A percentile compares a stretch with the other conserved stretches of the same genome.
phyloP scores from a whole-genome alignment of 2,113 vertebrate species.

The Oreotrochilus melanogaster region DNA sequence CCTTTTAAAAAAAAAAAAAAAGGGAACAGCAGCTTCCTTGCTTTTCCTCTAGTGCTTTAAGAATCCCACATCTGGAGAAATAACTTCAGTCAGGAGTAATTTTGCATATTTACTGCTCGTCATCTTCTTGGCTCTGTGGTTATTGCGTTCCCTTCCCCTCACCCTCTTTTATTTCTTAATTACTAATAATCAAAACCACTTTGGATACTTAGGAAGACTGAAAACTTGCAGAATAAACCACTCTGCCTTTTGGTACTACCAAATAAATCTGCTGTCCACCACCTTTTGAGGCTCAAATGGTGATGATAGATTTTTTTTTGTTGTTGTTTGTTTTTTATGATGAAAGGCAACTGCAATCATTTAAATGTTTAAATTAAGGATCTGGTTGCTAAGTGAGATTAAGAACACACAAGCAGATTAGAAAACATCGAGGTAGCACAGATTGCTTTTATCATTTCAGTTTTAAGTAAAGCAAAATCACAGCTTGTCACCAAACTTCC shows the following conservation, averaged over 20 bases:
- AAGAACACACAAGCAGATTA: conserved; percentile 64
- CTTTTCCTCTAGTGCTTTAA: background rate
- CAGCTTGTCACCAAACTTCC: background rate
- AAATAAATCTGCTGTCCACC: background rate
- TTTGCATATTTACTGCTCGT: background rate
- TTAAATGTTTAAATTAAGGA: conserved; percentile 1
- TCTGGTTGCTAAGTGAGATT: conserved; percentile 10
- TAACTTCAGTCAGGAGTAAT: background rate
- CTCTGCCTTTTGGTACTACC: background rate
- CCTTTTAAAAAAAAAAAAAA: background rate
- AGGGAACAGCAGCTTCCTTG: background rate
- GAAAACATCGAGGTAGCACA: conserved; percentile 57
- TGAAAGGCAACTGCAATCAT: background rate
- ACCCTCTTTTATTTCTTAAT: background rate
- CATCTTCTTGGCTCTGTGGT: background rate
- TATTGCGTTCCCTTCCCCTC: background rate
- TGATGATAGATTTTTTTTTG: background rate
- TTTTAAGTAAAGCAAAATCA: conserved; percentile 40
- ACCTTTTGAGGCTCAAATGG: background rate
- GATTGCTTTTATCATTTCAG: conserved; percentile 5
- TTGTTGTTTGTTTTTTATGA: background rate
- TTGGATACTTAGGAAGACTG: background rate
- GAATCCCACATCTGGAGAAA: background rate
- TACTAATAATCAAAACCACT: background rate
- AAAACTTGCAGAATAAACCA: background rate